Conservation (phyloP, 2,888 invertebrate genomes). For the Polydrusus cervinus region DNA sequence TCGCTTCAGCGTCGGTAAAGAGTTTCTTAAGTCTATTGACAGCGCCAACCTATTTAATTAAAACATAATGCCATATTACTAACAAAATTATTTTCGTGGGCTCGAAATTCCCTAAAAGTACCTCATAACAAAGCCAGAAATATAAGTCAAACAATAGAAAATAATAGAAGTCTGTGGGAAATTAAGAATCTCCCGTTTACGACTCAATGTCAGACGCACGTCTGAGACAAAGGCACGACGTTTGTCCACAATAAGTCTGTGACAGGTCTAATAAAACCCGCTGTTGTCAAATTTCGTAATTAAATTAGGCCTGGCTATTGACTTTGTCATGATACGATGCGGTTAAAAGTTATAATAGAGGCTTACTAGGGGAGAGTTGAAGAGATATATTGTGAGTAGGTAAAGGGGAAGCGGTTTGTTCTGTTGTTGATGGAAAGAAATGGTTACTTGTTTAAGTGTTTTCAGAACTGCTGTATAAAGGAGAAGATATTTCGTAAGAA, state of each 20-base stretch:
- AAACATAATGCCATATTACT: constrained; percentile 11
- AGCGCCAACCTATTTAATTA: constrained; percentile 9
- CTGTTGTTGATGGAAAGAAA: too few relatives aligned
- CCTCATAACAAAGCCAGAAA: constrained; percentile 39
- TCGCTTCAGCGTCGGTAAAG: not conserved
- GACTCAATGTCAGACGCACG: constrained; percentile 43
- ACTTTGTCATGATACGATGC: constrained; percentile 52
- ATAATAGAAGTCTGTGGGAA: constrained; percentile 41
- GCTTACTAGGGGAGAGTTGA: constrained; percentile 2
- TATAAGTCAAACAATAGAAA: constrained; percentile 38
- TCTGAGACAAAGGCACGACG: constrained; percentile 45
- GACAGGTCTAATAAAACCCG: constrained; percentile 49
- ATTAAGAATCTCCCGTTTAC: constrained; percentile 32
- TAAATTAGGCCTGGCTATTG: constrained; percentile 52
- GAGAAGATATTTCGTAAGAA: too few relatives aligned
- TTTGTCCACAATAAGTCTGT: constrained; percentile 45
- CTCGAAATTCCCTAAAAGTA: constrained; percentile 20
- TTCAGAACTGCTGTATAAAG: too few relatives aligned
- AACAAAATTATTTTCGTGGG: not conserved
- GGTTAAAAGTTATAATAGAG: constrained; percentile 44
- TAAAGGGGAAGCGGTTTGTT: too few relatives aligned
- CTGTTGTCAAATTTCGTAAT: constrained; percentile 49
- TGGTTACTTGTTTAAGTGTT: too few relatives aligned
- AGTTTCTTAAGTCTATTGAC: not conserved
- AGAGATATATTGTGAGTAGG: too few relatives aligned